Conservation (phyloP, 1,140 invertebrate genomes). For the Drosophila quadrilineata region DNA sequence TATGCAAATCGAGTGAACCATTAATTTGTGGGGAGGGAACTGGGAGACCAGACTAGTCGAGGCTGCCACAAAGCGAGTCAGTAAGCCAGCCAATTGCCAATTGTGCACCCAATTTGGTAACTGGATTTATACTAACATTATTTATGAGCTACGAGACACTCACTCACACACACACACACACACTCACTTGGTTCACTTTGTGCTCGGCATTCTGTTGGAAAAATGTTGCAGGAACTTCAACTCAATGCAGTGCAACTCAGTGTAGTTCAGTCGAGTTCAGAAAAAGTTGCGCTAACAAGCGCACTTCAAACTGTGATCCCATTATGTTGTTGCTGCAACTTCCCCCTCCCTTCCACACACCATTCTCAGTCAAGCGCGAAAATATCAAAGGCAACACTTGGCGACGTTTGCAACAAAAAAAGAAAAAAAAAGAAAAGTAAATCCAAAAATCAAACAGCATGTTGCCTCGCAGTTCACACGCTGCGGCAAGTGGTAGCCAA, state of each 20-base stretch:
- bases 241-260: too few species aligned
- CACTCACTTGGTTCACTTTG: slow-evolving; percentile 2
- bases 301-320: slow-evolving; percentile 37
- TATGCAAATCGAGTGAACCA: slow-evolving; percentile 72
- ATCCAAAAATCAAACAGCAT: slow-evolving; percentile 29
- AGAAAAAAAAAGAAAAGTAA: background rate
- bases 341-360: background rate
- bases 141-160: slow-evolving; percentile 46
- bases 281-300: slow-evolving; percentile 70
- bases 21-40: slow-evolving; percentile 58
- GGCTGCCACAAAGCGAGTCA: slow-evolving; percentile 21
- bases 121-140: slow-evolving; percentile 72
- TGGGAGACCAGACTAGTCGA: slow-evolving; percentile 30
- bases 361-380: slow-evolving; percentile 27
- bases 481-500: slow-evolving; percentile 33
- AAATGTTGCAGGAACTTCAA: slow-evolving; percentile 64
- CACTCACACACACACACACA: too few species aligned
- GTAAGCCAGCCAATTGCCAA: slow-evolving; percentile 48
- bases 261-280: too few species aligned
- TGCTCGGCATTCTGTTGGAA: slow-evolving; percentile 20
- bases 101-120: slow-evolving; percentile 79
- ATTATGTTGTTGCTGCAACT: background rate
- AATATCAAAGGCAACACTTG: slow-evolving; percentile 71
- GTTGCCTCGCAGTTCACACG: slow-evolving; percentile 64
- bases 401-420: slow-evolving; percentile 4